Conservation (phyloP, 2,888 invertebrate species). For the Oscheius sp. region DNA sequence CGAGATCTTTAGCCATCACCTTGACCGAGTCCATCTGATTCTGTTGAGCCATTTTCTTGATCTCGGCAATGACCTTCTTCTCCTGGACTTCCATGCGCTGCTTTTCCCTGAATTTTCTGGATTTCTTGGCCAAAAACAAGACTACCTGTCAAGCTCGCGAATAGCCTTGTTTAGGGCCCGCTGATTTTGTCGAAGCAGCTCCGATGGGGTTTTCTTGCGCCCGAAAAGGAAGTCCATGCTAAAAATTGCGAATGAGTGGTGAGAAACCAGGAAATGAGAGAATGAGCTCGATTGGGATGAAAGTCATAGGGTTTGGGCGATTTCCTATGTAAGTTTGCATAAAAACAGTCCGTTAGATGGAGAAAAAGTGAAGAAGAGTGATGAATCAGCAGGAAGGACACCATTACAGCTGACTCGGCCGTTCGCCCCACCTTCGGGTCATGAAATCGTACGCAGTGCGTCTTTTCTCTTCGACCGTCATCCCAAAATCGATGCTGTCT, state of each 20-base stretch:
- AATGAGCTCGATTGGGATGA: no score
- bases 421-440: neutral
- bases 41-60: conserved; percentile 97
- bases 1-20: conserved; percentile 99
- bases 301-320: no score
- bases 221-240: conserved; percentile 83
- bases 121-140: neutral
- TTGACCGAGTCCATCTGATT: conserved; percentile 99
- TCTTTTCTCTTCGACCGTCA: neutral
- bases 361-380: neutral
- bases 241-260: conserved; percentile 5
- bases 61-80: conserved; percentile 96
- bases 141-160: conserved; percentile 88
- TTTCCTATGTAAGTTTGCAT: neutral
- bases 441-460: conserved; percentile 21
- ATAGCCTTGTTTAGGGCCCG: conserved; percentile 96
- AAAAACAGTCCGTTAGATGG: neutral
- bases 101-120: conserved; percentile 43
- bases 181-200: conserved; percentile 97
- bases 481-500: neutral
- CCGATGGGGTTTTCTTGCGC: conserved; percentile 93
- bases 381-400: conserved; percentile 8
- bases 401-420: conserved; percentile 6
- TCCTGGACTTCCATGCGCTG: conserved; percentile 94
- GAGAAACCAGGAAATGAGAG: neutral